A percentile compares a stretch with the other conserved stretches of the same genome.
Conservation (phyloP, 2,888 invertebrate genomes). For the Agrotis ipsilon region DNA sequence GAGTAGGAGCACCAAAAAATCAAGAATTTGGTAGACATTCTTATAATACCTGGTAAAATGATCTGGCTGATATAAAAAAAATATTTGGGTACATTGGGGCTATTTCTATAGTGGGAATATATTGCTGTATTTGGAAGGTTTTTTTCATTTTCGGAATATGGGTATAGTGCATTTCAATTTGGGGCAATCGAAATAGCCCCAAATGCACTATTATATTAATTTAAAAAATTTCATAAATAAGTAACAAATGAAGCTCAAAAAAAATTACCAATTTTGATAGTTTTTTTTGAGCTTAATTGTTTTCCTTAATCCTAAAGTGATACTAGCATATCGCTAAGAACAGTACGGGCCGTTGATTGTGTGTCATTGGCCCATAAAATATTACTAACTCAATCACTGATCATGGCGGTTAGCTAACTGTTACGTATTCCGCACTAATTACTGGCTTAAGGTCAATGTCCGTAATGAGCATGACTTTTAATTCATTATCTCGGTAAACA, state of each 20-base stretch:
- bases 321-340: not conserved
- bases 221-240: too few relatives aligned
- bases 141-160: too few relatives aligned
- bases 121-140: too few relatives aligned
- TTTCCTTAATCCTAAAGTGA: too few relatives aligned
- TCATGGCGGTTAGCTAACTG: conserved; percentile 38
- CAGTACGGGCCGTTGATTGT: conserved; percentile 1
- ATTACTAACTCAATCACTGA: conserved; percentile 42
- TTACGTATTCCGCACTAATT: conserved; percentile 62
- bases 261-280: too few relatives aligned
- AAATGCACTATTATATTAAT: too few relatives aligned
- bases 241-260: too few relatives aligned
- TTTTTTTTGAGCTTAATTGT: too few relatives aligned
- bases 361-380: conserved; percentile 43
- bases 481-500: conserved; percentile 45
- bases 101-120: too few relatives aligned
- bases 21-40: conserved; percentile 4
- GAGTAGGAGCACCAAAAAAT: conserved; percentile 40
- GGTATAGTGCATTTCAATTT: too few relatives aligned
- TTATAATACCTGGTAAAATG: not conserved
- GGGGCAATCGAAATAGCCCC: too few relatives aligned
- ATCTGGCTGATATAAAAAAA: not conserved
- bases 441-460: conserved; percentile 49
- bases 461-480: conserved; percentile 35
- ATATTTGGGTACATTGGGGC: too few relatives aligned